Evolutionary conservation across 2,113 vertebrate genomes (phyloP).

Genomic region (Xiphias gladius): DNA sequence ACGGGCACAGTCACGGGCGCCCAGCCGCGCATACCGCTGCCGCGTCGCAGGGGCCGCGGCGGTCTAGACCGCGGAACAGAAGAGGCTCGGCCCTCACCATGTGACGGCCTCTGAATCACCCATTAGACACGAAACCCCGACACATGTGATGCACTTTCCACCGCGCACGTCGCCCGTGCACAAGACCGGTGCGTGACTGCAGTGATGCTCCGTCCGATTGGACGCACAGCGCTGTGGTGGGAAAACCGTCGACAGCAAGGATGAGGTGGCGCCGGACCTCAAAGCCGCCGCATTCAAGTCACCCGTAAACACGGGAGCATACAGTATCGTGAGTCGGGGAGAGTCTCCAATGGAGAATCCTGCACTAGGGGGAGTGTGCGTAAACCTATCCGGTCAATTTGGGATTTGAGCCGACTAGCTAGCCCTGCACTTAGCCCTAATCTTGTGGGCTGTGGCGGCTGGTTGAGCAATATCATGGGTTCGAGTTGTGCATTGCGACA

Average conservation of each 20-base stretch:
- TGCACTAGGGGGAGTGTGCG: neutral
- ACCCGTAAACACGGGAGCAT: neutral
- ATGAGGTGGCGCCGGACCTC: too few species aligned
- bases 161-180: slow-evolving; percentile 24
- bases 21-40: neutral
- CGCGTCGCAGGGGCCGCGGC: slow-evolving; percentile 3
- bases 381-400: neutral
- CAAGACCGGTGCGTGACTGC: slow-evolving; percentile 27
- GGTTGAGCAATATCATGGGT: neutral
- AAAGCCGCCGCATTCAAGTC: neutral
- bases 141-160: slow-evolving; percentile 59
- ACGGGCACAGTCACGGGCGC: slow-evolving; percentile 1
- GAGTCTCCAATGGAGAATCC: neutral
- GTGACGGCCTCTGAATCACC: slow-evolving; percentile 69
- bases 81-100: slow-evolving; percentile 37
- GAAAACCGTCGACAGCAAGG: neutral
- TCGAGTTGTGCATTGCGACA: neutral
- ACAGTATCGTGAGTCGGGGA: neutral
- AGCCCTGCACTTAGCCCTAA: neutral
- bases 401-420: neutral
- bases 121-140: slow-evolving; percentile 30
- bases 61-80: neutral
- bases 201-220: neutral
- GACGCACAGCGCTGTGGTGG: neutral
- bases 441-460: too few species aligned